These are phyloP conservation scores for Pristionchus arcanus DNA, from an alignment of 2,888 invertebrate species.

Conservation along the genomic window DNA sequence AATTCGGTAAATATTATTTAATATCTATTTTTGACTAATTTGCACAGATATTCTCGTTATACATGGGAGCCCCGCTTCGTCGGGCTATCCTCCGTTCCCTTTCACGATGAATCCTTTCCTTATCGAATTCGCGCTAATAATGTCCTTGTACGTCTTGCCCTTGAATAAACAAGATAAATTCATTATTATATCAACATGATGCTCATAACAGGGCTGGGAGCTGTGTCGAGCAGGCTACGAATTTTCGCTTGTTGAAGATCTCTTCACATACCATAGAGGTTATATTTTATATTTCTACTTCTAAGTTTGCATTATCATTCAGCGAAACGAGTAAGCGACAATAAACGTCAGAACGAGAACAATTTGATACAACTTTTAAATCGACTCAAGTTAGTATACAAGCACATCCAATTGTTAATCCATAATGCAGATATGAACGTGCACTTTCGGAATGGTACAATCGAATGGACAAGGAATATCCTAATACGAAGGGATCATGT, in stretches of 20 bases:
- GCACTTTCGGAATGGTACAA: neutral
- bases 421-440: conserved; percentile 11
- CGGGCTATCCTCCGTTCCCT: neutral
- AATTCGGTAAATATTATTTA: neutral
- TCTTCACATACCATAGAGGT: conserved; percentile 51
- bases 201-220: conserved; percentile 32
- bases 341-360: neutral
- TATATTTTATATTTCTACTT: neutral
- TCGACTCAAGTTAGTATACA: conserved; percentile 6
- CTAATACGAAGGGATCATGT: neutral
- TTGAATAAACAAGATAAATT: neutral
- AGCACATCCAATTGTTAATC: too few relatives aligned
- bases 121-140: conserved; percentile 39
- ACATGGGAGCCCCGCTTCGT: conserved; percentile 53
- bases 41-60: neutral
- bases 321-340: conserved; percentile 3
- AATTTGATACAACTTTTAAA: conserved; percentile 13
- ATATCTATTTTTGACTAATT: neutral
- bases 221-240: conserved; percentile 34
- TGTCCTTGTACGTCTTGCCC: neutral
- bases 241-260: conserved; percentile 38
- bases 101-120: conserved; percentile 43
- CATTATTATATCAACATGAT: too few relatives aligned
- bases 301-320: neutral
- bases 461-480: conserved; percentile 41